Evolutionary conservation across 2,113 vertebrate species (phyloP).

Genomic region (Hassar affinis): DNA sequence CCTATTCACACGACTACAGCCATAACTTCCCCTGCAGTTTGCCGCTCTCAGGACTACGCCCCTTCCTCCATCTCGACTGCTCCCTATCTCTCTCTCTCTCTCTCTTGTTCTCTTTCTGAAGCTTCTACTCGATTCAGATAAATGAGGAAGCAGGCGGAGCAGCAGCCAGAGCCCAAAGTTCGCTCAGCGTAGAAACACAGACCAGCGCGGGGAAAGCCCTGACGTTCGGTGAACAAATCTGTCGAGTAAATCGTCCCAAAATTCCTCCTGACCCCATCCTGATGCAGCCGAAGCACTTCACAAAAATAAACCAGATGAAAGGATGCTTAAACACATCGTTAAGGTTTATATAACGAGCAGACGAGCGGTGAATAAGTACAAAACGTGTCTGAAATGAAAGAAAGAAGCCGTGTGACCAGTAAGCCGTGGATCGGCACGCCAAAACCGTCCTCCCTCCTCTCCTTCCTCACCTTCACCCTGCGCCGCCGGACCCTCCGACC

Average conservation of each 20-base stretch:
- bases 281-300: too few relatives aligned
- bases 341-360: too few relatives aligned
- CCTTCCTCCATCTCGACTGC: slow-evolving; percentile 13
- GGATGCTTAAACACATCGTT: too few relatives aligned
- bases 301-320: too few relatives aligned
- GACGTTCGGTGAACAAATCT: too few relatives aligned
- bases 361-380: too few relatives aligned
- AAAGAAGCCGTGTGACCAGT: too few relatives aligned
- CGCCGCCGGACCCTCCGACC: slow-evolving; percentile 61
- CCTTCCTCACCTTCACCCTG: slow-evolving; percentile 69
- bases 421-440: too few relatives aligned
- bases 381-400: too few relatives aligned
- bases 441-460: too few relatives aligned
- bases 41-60: neutral
- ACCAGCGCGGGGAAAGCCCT: slow-evolving; percentile 28
- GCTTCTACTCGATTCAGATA: slow-evolving; percentile 31
- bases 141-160: slow-evolving; percentile 55
- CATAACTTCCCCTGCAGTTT: slow-evolving; percentile 27
- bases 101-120: neutral
- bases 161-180: slow-evolving; percentile 64
- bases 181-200: slow-evolving; percentile 57
- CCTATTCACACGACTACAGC: neutral
- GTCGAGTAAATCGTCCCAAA: too few relatives aligned
- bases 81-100: neutral
- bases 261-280: too few relatives aligned